Base-by-base conservation (phyloP, 2,888 invertebrate genomes). In the Amphimallon solstitiale region DNA sequence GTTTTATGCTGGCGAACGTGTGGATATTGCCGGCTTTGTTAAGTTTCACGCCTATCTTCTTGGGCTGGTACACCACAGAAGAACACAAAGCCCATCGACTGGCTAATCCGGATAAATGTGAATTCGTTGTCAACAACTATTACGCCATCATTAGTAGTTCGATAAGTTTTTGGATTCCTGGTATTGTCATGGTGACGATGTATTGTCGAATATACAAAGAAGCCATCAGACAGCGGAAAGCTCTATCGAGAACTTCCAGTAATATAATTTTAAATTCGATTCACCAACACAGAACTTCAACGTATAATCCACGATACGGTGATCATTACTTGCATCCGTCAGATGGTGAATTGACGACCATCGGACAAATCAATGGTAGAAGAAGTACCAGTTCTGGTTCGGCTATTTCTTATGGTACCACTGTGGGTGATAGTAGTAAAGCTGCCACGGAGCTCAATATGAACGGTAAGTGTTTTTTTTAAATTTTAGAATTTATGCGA, bases 21-120 rank as follows among this genome's bases (percentile, higher is more conserved):
- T 98, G 97, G 97, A 89, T 93, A 74, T 88, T 95, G 68, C 96
- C 97, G 0, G 94, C 94, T 0, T 83, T 96, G 63, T 94, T 98
- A 66, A 96, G 97, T 19, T 97, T 97, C 80, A 90, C 95, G 14
- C 97, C 97, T 2, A 97, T 98, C 65, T 96, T 97, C 81, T 90
- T 95, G 80, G 96, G 95, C 12, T 89, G 90, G 86, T 91, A 91
- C 80, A 90, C 90, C 6, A 90, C 90, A 0, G 81, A 84, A 14
- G 87, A 88, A 65, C 88, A 88, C 74, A 79, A 85, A 67, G 75
- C 81, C 12, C 87, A 85, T 73, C 84, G 88, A 72, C 80, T 84
- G 46, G 80, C 85, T 5, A 85, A 93, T 78, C 93, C 93, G 2
- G 88, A 93, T 77, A 88, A 88, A 9, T 95, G 95, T 80, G 88